A percentile compares a stretch with the other conserved stretches of the same genome.
phyloP scores from a whole-genome alignment of 2,888 invertebrate species.

The Cephalotes varians region DNA sequence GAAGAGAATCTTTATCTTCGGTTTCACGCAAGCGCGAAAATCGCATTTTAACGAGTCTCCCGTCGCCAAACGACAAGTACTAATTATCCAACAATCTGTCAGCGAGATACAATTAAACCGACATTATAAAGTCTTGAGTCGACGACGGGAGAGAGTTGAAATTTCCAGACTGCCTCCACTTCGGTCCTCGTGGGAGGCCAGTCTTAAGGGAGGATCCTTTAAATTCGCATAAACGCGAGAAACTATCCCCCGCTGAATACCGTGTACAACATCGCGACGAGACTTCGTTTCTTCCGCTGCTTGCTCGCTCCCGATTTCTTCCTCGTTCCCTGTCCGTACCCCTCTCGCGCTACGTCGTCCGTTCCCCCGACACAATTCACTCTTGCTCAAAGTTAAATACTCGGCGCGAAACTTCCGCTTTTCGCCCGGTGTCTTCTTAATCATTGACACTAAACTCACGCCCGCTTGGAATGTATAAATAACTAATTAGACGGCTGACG shows the following conservation, averaged over 20 bases:
- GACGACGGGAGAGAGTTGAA: constrained; percentile 35
- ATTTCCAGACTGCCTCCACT: constrained; percentile 56
- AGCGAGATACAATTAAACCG: constrained; percentile 49
- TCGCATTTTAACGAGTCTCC: constrained; percentile 41
- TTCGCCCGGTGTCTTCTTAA: constrained; percentile 74
- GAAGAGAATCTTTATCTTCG: constrained; percentile 17
- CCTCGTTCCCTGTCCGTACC: constrained; percentile 37
- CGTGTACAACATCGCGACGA: constrained; percentile 63
- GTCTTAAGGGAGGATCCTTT: constrained; percentile 58
- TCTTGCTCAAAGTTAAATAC: constrained; percentile 81
- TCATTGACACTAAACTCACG: constrained; percentile 82
- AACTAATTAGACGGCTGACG: constrained; percentile 78
- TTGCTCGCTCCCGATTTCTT: constrained; percentile 31
- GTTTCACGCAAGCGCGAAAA: constrained; percentile 28
- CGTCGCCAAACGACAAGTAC: constrained; percentile 43
- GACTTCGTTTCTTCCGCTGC: constrained; percentile 42
- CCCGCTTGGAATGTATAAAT: constrained; percentile 82
- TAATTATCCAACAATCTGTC: constrained; percentile 58
- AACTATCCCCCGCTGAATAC: constrained; percentile 69
- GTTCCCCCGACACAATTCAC: constrained; percentile 60
- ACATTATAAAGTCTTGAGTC: constrained; percentile 48
- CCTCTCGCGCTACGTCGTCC: constrained; percentile 19
- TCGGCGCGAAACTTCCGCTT: constrained; percentile 75
- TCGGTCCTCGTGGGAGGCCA: constrained; percentile 43
- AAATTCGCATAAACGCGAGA: constrained; percentile 71